Conservation (phyloP, 2,797 vertebrate species). For the Tadarida brasiliensis region DNA sequence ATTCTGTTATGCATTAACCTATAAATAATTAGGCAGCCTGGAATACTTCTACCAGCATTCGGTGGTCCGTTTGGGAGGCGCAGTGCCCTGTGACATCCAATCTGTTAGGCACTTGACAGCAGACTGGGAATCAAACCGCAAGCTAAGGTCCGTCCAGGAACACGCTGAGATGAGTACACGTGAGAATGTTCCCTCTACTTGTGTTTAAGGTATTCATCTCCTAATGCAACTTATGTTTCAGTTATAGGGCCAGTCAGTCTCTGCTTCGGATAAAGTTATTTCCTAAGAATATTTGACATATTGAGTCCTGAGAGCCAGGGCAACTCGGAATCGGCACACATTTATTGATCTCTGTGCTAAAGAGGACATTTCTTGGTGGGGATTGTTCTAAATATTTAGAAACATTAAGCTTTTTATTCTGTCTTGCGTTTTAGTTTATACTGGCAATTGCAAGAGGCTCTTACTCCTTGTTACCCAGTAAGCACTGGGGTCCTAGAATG, state of each 20-base stretch:
- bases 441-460: neutral
- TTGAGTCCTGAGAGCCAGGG: neutral
- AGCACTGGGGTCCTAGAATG: neutral
- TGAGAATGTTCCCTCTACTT: neutral
- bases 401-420: neutral
- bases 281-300: neutral
- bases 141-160: neutral
- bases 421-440: neutral
- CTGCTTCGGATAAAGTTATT: slow-evolving; percentile 56
- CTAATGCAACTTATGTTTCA: slow-evolving; percentile 63
- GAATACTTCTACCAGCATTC: slow-evolving; percentile 30
- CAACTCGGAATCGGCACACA: slow-evolving; percentile 29
- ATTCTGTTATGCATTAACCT: slow-evolving; percentile 9
- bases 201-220: slow-evolving; percentile 66
- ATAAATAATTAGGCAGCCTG: slow-evolving; percentile 59
- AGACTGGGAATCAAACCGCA: slow-evolving; percentile 55
- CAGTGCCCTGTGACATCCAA: neutral
- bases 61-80: slow-evolving; percentile 29
- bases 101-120: slow-evolving; percentile 55
- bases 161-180: slow-evolving; percentile 33
- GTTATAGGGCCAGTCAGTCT: slow-evolving; percentile 30
- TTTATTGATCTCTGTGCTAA: neutral
- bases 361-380: neutral
- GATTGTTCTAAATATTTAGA: slow-evolving; percentile 56
- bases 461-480: neutral